Base-by-base conservation (phyloP, 2,888 invertebrate genomes). In the Pristionchus arcanus region DNA sequence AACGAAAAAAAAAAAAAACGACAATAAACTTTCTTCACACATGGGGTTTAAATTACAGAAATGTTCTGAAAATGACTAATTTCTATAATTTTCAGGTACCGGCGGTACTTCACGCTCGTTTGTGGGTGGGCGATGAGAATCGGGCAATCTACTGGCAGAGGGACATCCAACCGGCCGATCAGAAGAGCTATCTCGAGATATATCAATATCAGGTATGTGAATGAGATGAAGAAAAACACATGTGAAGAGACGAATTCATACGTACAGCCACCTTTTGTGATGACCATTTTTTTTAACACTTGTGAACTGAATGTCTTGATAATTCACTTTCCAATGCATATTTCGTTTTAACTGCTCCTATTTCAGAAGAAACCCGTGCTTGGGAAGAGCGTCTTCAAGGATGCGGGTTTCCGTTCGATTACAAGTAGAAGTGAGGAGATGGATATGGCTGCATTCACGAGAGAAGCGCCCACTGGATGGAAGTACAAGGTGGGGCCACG, bases 71-170 rank as follows among this genome's bases (percentile, higher is more conserved):
- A 4, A 71, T 71, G 28, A 42, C 2, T 68, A 5, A 66, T 7
- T 5, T 68, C 7, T 25, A 25, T 42, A 71, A 53, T 37, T 63
- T 91, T 28, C 66, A 92, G 92, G 91, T 92, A 37, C 92, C 93
- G 1, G 92, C 91, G 5, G 92, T 94, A 3, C 87, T 94, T 1
- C 94, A 94, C 85, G 91, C 92, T 19, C 92, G 91, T 31, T 89
- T 94, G 90, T 94, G 94, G 94, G 92, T 94, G 59, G 94, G 94
- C 19, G 81, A 90, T 4, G 71, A 84, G 0, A 89, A 88, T 9
- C 53, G 90, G 0, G 89, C 91, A 16, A 59, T 74, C 1, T 31
- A 88, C 34, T 88, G 74, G 87, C 25, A 28, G 7, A 59, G 90
- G 63, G 88, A 55, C n/a, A 91, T 92, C 21, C 87, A 91, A 37